Conservation (phyloP, 2,113 vertebrate genomes). For the Erinaceus europaeus region DNA sequence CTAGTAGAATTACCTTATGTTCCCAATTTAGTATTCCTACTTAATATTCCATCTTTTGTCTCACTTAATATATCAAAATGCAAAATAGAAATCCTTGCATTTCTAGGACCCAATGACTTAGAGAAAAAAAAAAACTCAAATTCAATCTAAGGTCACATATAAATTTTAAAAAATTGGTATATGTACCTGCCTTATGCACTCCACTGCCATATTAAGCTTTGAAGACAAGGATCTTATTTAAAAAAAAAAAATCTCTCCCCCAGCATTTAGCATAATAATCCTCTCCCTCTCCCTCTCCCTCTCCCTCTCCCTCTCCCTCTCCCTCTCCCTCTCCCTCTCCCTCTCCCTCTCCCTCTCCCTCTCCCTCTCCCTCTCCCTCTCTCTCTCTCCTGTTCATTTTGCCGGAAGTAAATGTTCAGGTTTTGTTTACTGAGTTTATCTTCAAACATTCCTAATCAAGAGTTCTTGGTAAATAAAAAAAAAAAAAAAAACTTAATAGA, state of each 20-base stretch:
- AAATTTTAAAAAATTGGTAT: not conserved
- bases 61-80: conserved; percentile 49
- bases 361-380: no score
- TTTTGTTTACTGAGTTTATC: not conserved
- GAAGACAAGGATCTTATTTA: conserved; percentile 26
- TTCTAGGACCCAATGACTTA: conserved; percentile 27
- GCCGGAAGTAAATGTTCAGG: conserved; percentile 30
- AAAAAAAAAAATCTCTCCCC: not conserved
- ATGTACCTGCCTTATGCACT: not conserved
- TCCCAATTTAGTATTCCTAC: conserved; percentile 47
- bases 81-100: conserved; percentile 18
- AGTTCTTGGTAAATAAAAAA: not conserved
- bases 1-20: conserved; percentile 57
- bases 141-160: conserved; percentile 16
- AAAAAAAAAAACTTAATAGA: not conserved
- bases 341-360: no score
- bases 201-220: not conserved
- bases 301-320: no score
- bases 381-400: not conserved
- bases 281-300: no score
- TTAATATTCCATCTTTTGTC: conserved; percentile 55
- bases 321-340: no score
- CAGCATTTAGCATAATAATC: not conserved
- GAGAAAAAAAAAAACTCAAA: conserved; percentile 43
- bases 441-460: not conserved